phyloP scores from a whole-genome alignment of 1,140 invertebrate species.

The Neomicropteryx cornuta region DNA sequence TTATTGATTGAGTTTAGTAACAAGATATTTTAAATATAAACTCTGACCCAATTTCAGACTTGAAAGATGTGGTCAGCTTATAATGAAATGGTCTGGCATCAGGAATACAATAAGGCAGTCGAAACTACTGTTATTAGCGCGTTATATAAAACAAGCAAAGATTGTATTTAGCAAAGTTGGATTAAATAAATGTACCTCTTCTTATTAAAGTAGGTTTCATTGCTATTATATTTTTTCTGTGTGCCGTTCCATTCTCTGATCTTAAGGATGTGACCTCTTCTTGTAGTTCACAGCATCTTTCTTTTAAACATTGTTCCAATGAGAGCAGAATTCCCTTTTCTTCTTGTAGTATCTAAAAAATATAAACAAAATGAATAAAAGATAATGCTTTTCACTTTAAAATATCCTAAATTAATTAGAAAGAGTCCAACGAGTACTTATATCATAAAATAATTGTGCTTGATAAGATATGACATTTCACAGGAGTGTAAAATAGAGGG shows the following conservation, averaged over 20 bases:
- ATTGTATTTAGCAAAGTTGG: no score
- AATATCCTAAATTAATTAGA: neutral
- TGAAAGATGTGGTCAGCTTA: no score
- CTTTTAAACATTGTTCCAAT: constrained; percentile 66
- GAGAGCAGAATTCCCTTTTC: constrained; percentile 64
- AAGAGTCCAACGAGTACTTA: neutral
- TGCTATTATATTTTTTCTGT: constrained; percentile 30
- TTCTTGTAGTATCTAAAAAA: constrained; percentile 59
- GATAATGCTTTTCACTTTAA: neutral
- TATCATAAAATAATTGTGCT: neutral
- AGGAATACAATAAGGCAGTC: no score
- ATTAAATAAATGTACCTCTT: no score
- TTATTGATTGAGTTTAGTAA: no score
- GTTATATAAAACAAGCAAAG: no score
- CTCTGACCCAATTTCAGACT: no score
- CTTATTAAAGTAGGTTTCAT: constrained; percentile 34
- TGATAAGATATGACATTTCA: constrained; percentile 1
- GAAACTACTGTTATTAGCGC: no score
- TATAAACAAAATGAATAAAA: constrained; percentile 5
- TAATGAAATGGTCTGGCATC: no score
- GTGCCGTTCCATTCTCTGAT: constrained; percentile 34
- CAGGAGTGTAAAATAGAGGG: no score
- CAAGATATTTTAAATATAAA: no score
- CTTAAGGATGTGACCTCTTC: constrained; percentile 37
- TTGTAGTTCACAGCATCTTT: constrained; percentile 58